A percentile compares a stretch with the other conserved stretches of the same genome.
Evolutionary conservation across 2,797 vertebrate genomes (phyloP).

Genomic region (Pangasius sanitwongsei): DNA sequence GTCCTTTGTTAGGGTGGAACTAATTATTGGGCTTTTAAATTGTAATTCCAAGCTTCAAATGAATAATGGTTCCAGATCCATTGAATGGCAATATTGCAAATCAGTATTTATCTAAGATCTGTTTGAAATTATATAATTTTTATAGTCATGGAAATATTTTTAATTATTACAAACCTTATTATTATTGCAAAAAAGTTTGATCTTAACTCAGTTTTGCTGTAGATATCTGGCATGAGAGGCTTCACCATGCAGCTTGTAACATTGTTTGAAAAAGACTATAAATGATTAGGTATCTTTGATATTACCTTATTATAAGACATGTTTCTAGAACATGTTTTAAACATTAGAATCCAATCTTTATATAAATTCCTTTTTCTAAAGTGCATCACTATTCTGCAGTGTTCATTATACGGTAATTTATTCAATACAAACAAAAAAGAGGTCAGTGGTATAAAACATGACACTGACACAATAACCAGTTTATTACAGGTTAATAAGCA

Average conservation of each 20-base stretch:
- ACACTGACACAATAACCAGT: neutral
- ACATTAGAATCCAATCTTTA: neutral
- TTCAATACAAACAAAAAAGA: neutral
- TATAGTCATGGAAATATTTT: neutral
- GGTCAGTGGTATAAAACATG: neutral
- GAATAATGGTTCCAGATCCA: neutral
- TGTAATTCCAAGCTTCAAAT: neutral
- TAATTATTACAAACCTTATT: neutral
- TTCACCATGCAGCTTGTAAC: neutral
- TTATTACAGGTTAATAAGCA: neutral
- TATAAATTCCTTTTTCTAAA: too few species aligned
- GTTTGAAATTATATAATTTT: too few species aligned
- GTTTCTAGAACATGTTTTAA: neutral
- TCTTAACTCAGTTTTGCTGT: neutral
- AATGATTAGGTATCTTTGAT: neutral
- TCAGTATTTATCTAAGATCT: neutral
- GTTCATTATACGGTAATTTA: neutral
- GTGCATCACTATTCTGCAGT: neutral
- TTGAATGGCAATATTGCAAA: neutral
- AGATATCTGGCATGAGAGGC: neutral
- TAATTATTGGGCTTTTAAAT: conserved; percentile 3
- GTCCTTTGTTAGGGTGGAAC: neutral
- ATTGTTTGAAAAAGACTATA: neutral
- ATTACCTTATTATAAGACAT: neutral
- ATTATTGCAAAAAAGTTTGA: neutral